Evolutionary conservation across 2,113 vertebrate species (phyloP).

Genomic region (Grallaria varia): DNA sequence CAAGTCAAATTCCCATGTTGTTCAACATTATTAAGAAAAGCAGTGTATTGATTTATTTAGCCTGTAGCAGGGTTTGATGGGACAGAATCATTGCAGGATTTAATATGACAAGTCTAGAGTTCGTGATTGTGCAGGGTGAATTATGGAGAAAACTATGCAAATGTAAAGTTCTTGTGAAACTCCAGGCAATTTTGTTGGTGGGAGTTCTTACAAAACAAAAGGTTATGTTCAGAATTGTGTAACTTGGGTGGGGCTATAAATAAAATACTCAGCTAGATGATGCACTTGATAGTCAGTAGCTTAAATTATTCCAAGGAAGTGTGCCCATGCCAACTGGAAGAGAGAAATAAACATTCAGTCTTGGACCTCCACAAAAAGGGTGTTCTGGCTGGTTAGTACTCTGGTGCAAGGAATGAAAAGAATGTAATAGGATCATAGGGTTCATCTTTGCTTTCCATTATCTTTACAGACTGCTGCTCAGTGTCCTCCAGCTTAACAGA

Average conservation of each 20-base stretch:
- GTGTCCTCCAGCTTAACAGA: background rate
- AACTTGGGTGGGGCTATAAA: slow-evolving; percentile 25
- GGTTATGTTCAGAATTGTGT: slow-evolving; percentile 15
- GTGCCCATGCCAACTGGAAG: background rate
- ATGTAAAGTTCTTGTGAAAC: slow-evolving; percentile 13
- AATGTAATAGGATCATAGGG: background rate
- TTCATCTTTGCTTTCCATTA: background rate
- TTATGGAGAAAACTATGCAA: background rate
- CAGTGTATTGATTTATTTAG: background rate
- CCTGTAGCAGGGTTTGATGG: background rate
- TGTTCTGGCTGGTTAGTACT: background rate
- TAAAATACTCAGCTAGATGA: background rate
- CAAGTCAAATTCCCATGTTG: background rate
- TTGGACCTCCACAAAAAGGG: background rate
- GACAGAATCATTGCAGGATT: background rate
- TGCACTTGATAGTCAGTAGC: background rate
- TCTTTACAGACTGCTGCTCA: background rate
- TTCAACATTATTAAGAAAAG: background rate
- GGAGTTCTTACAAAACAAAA: slow-evolving; percentile 25
- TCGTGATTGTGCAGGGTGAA: background rate
- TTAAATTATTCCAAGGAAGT: slow-evolving; percentile 19
- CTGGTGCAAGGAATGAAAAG: background rate
- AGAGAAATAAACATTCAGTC: background rate
- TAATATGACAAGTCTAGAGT: background rate
- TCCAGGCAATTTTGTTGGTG: background rate